Evolutionary conservation across 2,797 vertebrate genomes (phyloP), one percentile per base, ranked within the genome.

Genomic region (Epinephelus awoara): DNA sequence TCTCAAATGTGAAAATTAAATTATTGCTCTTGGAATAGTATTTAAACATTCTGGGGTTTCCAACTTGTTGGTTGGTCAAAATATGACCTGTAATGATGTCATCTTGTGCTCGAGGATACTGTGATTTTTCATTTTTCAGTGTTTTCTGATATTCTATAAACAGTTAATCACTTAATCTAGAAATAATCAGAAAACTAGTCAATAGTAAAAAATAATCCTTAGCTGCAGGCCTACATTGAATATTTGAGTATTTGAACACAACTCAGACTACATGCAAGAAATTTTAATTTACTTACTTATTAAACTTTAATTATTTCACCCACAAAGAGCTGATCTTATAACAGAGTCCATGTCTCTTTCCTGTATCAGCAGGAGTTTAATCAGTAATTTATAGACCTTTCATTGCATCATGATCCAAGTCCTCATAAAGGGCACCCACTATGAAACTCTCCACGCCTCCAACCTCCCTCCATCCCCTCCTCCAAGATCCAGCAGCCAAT

Each of bases 341-440:
- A 63, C n/a, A 62, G 2, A 54, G 58, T 23, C 6, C 1, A 18
- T 27, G 10, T 17, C 5, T 40, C 0, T 0, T 62, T 61, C 19
- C 13, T 34, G 2, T 14, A 49, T 67, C 29, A 51, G 1, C 6
- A 2, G 50, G 4, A 34, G 9, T 67, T 58, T 57, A 23, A 73
- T 49, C 58, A 62, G 85, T 67, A 78, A 92, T 69, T 46, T 27
- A 77, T 27, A 77, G 59, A 42, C 18, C 51, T 67, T 61, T 68
- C 13, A 40, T 91, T 95, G 88, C 90, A 90, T 95, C 93, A 94
- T 84, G 77, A 72, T 75, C n/a, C 58, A 57, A 54, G 66, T 75
- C 72, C 54, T 76, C 18, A 57, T 55, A 57, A 42, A 29, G 77
- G 44, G 42, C 54, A 14, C 64, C 50, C 69, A 75, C 78, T 51